Percentiles rank a stretch among this genome's conserved stretches.
These are phyloP conservation scores for Apodemus sylvaticus DNA, from an alignment of 2,113 vertebrate species.

Conservation along the genomic window DNA sequence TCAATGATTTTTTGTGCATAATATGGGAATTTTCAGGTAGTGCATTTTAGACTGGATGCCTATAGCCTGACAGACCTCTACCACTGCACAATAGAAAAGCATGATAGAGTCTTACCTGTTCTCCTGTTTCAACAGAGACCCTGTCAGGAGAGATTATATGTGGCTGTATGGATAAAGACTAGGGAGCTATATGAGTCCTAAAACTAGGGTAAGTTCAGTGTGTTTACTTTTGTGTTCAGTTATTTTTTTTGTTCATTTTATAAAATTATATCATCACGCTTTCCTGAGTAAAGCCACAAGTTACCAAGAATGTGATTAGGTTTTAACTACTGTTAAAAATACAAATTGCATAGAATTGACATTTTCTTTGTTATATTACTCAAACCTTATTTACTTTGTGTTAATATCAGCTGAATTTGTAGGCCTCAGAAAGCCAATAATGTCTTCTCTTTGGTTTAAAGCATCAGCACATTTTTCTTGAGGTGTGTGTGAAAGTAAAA, in stretches of 20 bases:
- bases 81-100: neutral
- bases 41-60: neutral
- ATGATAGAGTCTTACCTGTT: rapidly evolving
- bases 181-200: neutral
- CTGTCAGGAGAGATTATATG: rapidly evolving
- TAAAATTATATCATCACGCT: neutral
- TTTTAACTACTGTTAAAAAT: neutral
- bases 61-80: neutral
- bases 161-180: neutral
- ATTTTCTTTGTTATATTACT: neutral
- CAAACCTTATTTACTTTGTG: neutral
- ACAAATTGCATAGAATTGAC: neutral
- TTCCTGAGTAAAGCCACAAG: neutral
- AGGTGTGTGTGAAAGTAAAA: constrained; percentile 55
- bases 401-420: neutral
- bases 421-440: neutral
- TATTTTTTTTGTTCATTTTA: neutral
- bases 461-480: constrained; percentile 45
- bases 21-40: neutral
- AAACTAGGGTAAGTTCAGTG: neutral
- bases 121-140: neutral
- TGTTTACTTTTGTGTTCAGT: neutral
- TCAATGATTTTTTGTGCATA: neutral
- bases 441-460: constrained; percentile 41
- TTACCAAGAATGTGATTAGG: neutral